phyloP scores from a whole-genome alignment of 2,888 invertebrate species.

The Tridacna gigas region DNA sequence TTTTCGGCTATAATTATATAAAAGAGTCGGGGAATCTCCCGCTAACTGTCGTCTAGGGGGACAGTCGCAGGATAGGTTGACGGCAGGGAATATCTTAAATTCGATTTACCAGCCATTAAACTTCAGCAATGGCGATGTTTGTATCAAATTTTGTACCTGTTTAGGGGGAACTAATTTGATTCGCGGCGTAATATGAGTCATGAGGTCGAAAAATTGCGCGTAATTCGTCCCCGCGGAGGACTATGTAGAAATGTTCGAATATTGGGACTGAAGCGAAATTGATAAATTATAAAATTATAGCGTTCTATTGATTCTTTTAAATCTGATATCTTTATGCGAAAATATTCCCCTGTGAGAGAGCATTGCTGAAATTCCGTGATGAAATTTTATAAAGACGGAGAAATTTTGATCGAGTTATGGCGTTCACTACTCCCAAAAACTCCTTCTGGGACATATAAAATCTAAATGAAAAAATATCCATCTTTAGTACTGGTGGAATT shows the following conservation, averaged over 20 bases:
- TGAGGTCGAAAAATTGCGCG: slow-evolving; percentile 52
- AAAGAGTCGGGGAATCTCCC: slow-evolving; percentile 43
- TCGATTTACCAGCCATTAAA: slow-evolving; percentile 47
- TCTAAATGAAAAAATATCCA: slow-evolving; percentile 30
- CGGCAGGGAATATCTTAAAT: slow-evolving; percentile 57
- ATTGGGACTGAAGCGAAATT: slow-evolving; percentile 46
- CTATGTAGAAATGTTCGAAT: slow-evolving; percentile 40
- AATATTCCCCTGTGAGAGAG: slow-evolving; percentile 16
- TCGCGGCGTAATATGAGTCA: slow-evolving; percentile 58
- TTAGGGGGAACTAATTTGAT: slow-evolving; percentile 61
- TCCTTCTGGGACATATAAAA: slow-evolving; percentile 29
- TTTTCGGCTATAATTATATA: slow-evolving; percentile 54
- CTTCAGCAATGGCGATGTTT: slow-evolving; percentile 57
- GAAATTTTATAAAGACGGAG: slow-evolving; percentile 32
- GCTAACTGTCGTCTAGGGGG: slow-evolving; percentile 49
- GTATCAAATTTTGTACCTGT: slow-evolving; percentile 63
- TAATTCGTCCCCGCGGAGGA: slow-evolving; percentile 51
- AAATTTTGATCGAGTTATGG: slow-evolving; percentile 48
- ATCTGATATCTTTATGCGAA: slow-evolving; percentile 41
- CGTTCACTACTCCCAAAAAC: slow-evolving; percentile 34
- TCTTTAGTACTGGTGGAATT: slow-evolving; percentile 10
- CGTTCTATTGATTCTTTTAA: slow-evolving; percentile 41
- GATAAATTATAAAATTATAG: slow-evolving; percentile 50
- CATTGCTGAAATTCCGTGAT: slow-evolving; percentile 34
- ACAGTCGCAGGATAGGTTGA: slow-evolving; percentile 19